phyloP scores from a whole-genome alignment of 2,888 invertebrate species.

The Mythimna ferrago region DNA sequence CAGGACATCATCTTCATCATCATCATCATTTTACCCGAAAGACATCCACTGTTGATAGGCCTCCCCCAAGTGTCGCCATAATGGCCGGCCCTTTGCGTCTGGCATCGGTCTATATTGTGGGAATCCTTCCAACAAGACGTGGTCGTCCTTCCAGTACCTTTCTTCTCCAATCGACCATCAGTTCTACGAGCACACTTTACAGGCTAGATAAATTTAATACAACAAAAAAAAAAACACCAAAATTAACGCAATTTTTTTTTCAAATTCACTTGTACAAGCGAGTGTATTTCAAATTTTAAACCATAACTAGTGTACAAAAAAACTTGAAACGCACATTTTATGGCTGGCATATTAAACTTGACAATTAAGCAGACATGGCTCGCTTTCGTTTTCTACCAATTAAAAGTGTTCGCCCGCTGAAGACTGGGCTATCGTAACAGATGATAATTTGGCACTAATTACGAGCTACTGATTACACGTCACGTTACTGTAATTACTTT shows the following conservation, averaged over 20 bases:
- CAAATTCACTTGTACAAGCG: neutral
- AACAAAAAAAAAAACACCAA: too few relatives aligned
- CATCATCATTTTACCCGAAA: too few relatives aligned
- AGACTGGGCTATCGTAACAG: slow-evolving; percentile 40
- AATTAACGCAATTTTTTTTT: neutral
- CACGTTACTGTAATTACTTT: slow-evolving; percentile 51
- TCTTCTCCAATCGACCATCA: too few relatives aligned
- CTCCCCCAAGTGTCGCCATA: too few relatives aligned
- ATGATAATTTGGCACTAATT: slow-evolving; percentile 65
- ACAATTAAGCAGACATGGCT: slow-evolving; percentile 39
- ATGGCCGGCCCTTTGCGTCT: too few relatives aligned
- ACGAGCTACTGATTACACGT: slow-evolving; percentile 48
- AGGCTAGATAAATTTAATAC: too few relatives aligned
- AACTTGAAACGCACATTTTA: slow-evolving; percentile 30
- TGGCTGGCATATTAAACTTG: slow-evolving; percentile 42
- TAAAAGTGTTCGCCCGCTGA: slow-evolving; percentile 63
- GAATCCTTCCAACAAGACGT: too few relatives aligned
- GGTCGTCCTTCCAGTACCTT: too few relatives aligned
- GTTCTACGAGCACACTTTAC: too few relatives aligned
- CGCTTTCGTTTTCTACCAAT: slow-evolving; percentile 73
- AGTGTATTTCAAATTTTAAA: slow-evolving; percentile 17
- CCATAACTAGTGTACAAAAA: slow-evolving; percentile 10
- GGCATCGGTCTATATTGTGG: too few relatives aligned
- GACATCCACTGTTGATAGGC: too few relatives aligned
- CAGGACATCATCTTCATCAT: too few relatives aligned